phyloP scores from a whole-genome alignment of 2,113 vertebrate species.

The Poeciliopsis prolifica region DNA sequence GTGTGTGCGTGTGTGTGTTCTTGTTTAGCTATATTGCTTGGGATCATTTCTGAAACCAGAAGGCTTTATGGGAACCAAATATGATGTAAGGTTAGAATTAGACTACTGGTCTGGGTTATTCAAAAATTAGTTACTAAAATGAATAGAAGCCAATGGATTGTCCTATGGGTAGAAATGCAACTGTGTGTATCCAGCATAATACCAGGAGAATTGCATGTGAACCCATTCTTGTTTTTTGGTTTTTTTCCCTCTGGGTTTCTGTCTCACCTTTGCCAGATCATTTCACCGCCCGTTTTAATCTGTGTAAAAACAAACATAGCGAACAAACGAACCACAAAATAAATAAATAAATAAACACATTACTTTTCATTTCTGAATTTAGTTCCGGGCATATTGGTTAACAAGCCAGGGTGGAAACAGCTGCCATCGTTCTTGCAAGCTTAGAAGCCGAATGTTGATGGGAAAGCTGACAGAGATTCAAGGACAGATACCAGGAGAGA shows the following conservation, averaged over 20 bases:
- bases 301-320: background rate
- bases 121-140: too few relatives aligned
- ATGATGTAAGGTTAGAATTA: too few relatives aligned
- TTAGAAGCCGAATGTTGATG: conserved; percentile 19
- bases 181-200: conserved; percentile 18
- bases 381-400: background rate
- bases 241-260: conserved; percentile 18
- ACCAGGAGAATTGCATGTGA: conserved; percentile 30
- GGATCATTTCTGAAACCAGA: too few relatives aligned
- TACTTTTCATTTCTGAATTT: too few relatives aligned
- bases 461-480: conserved; percentile 29
- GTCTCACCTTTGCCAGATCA: conserved; percentile 7
- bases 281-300: background rate
- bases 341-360: too few relatives aligned
- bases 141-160: too few relatives aligned
- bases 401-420: background rate
- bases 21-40: too few relatives aligned
- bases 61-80: too few relatives aligned
- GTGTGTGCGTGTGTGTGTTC: too few relatives aligned
- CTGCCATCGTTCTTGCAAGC: background rate
- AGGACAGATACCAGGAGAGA: background rate
- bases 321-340: too few relatives aligned
- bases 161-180: too few relatives aligned
- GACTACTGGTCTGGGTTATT: too few relatives aligned
- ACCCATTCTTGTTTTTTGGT: conserved; percentile 20